A percentile compares a stretch with the other conserved stretches of the same genome.
Conservation (phyloP, 2,797 vertebrate species). For the Vultur gryphus region DNA sequence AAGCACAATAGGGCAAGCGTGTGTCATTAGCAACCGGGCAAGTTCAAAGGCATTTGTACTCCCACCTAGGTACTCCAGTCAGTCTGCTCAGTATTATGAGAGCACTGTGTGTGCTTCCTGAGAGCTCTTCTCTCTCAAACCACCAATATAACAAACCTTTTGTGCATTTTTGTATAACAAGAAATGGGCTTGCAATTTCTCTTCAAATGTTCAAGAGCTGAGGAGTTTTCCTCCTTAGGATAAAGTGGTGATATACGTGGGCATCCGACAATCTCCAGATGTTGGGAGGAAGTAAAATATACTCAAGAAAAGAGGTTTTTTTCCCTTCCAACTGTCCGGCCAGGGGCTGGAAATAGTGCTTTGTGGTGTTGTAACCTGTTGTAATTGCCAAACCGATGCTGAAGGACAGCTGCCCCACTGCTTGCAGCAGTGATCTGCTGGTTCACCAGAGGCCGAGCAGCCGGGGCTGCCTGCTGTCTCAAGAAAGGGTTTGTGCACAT, state of each 20-base stretch:
- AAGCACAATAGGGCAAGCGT: neutral
- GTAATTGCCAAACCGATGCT: neutral
- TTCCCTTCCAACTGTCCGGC: accelerated
- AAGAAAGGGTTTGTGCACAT: accelerated
- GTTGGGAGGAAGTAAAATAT: neutral
- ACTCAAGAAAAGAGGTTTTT: neutral
- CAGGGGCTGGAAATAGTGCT: neutral
- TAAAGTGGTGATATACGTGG: neutral
- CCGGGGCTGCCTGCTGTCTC: neutral
- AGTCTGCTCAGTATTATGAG: neutral
- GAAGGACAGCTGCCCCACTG: neutral
- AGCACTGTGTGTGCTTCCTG: neutral
- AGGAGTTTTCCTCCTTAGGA: neutral
- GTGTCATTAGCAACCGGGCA: neutral
- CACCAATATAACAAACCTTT: neutral
- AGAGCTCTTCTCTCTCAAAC: neutral
- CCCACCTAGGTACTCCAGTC: neutral
- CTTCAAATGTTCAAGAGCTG: neutral
- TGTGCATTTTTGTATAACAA: neutral
- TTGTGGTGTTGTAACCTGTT: neutral
- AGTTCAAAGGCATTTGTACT: neutral
- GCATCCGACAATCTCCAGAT: neutral
- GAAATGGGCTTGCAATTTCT: neutral
- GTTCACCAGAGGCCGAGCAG: neutral
- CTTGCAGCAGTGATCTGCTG: neutral